Evolutionary conservation across 2,797 vertebrate species (phyloP), one percentile per base, ranked within the genome.

Genomic region (Rhyacichthys aspro): DNA sequence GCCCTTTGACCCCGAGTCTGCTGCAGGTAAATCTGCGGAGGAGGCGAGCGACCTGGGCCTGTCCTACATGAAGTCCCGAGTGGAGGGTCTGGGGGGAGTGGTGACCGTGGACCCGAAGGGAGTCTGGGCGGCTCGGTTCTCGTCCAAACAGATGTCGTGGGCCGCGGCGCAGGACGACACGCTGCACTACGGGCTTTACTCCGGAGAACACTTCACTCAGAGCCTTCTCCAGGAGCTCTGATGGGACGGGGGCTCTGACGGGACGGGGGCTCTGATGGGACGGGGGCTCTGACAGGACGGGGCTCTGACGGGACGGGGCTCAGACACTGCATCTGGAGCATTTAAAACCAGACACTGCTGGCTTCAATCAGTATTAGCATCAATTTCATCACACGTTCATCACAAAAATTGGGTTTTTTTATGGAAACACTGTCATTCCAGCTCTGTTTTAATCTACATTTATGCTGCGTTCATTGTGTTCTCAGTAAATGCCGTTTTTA

Each of bases 131-230:
- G 94, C 93, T 17, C 91, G 90, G 28, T 97, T 95, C 87, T 94
- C 84, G 81, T 95, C 91, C 18, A 38, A 18, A n/a, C 90, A 94
- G 62, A 98, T 99, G 97, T 53, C 88, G 16, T 99, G 97, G 97
- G 96, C 96, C 0, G 90, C 94, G 0, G 93, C 88, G 0, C 93
- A 96, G 84, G 87, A 87, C 1, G 88, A 90, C 23, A 89, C 85
- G 23, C 70, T 98, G 44, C 87, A 95, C 63, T 88, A 83, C 0
- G 96, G 97, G 10, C 71, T 95, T 34, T 67, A 86, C 11, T 7
- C 49, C 0, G 91, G 89, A 1, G 94, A 98, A 18, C 16, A 84
- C 64, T 50, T 87, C 46, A 90, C 79, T 3, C 70, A 86, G 74
- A 66, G 63, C 57, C 19, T 91, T 1, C 18, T 76, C 0, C 54